Base-by-base conservation (phyloP, 2,113 vertebrate genomes). In the Cavia aperea region DNA sequence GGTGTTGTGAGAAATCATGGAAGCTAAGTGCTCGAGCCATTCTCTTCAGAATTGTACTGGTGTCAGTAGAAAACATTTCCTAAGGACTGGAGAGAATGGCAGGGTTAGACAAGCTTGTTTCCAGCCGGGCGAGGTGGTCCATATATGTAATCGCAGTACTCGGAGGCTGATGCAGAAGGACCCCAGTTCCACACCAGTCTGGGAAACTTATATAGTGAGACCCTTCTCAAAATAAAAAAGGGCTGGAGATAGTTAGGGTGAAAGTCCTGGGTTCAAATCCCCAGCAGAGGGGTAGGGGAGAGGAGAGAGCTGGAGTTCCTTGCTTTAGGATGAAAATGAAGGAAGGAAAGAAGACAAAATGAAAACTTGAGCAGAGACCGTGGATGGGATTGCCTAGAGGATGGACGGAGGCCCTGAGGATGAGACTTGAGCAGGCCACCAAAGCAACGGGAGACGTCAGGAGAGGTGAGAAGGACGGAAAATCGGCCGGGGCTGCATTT, bases 261-360 rank as follows among this genome's bases (percentile, higher is more conserved):
- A 51, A 51, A 29, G 26, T 7, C 46, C 46, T 51, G 73, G 6
- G 14, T 51, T 75, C 46, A 77, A 39, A 8, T 29, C 43, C 43
- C 43, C 43, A 77, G 73, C 24, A 75, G 39, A 7, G 68, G 36
- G n/a, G 36, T 16, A 21, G 58, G 18, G 58, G 5, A 39, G 43
- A 13, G 39, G 23, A 12, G 23, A 36, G 31, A 68, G 66, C 16
- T 66, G 72, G 11, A 12, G 24, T 43, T 29, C 4, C 24, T 75
- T 26, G 39, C 43, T 75, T 46, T 75, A 0, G 43, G 18, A 4
- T 2, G 1, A 13, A 23, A 13, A 0, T 14, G 9, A 58, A 39
- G 39, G 43, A 15, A 46, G 43, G 43, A 29, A 39, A 73, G 68
- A n/a, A 70, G 86, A 88, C 7, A 46, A 92, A 83, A 88, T 8